phyloP scores from a whole-genome alignment of 2,888 invertebrate genomes.

The Harpagoxenus sublaevis region DNA sequence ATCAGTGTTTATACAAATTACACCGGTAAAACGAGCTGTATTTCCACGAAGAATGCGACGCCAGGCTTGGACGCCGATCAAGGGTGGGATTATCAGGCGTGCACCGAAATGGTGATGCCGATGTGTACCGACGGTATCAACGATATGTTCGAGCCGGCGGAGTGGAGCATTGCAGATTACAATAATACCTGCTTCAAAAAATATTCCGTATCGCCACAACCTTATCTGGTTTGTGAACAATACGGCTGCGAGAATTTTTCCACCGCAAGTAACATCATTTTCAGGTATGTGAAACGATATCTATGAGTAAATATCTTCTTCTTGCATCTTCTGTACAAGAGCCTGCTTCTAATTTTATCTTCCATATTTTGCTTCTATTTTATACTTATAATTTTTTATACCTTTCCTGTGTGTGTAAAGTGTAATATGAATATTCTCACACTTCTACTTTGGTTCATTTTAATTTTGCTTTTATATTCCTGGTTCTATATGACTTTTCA shows the following conservation, averaged over 20 bases:
- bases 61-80: constrained; percentile 88
- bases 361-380: background rate
- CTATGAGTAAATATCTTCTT: background rate
- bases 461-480: background rate
- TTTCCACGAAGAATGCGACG: constrained; percentile 89
- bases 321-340: background rate
- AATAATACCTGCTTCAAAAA: constrained; percentile 90
- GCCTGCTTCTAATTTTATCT: background rate
- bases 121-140: constrained; percentile 92
- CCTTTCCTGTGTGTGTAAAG: background rate
- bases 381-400: background rate
- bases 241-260: constrained; percentile 94
- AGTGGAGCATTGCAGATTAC: constrained; percentile 92
- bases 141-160: constrained; percentile 93
- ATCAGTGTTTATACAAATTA: constrained; percentile 94
- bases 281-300: constrained; percentile 81
- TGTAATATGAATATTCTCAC: background rate
- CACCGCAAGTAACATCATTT: constrained; percentile 91
- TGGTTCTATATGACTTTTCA: background rate
- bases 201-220: constrained; percentile 90
- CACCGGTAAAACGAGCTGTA: constrained; percentile 91
- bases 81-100: constrained; percentile 95
- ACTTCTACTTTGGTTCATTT: background rate
- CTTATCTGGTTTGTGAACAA: constrained; percentile 90
- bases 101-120: constrained; percentile 99